These are phyloP conservation scores for Liparis tanakae DNA, from an alignment of 2,797 vertebrate genomes.

Conservation along the genomic window DNA sequence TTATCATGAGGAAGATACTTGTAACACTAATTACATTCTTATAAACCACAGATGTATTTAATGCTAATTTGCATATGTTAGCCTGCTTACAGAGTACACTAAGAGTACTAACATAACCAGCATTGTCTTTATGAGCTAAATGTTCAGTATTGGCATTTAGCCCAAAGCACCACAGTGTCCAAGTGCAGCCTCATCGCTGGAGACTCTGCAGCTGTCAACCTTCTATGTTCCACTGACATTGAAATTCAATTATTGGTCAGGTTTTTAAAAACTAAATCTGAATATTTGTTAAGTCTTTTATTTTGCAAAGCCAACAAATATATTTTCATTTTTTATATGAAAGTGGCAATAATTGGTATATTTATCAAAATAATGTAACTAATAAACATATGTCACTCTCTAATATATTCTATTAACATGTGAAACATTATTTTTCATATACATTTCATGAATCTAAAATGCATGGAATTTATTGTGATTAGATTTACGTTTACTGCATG, in stretches of 20 bases:
- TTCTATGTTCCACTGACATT: background rate
- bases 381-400: too few species aligned
- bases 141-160: background rate
- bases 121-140: background rate
- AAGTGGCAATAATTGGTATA: too few species aligned
- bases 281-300: background rate
- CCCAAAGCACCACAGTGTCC: too few species aligned
- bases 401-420: too few species aligned
- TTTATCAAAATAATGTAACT: background rate
- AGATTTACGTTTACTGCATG: slow-evolving; percentile 19
- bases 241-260: background rate
- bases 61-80: background rate
- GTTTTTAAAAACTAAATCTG: background rate
- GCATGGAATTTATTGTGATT: slow-evolving; percentile 6
- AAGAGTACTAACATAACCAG: background rate
- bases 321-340: background rate
- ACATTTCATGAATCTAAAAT: background rate
- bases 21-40: background rate
- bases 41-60: background rate
- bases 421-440: too few species aligned
- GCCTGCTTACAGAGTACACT: background rate
- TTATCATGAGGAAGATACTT: background rate
- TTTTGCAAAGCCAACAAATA: background rate
- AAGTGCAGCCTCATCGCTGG: background rate
- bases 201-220: background rate